phyloP scores from a whole-genome alignment of 2,888 invertebrate genomes.

The Amiota mariae region DNA sequence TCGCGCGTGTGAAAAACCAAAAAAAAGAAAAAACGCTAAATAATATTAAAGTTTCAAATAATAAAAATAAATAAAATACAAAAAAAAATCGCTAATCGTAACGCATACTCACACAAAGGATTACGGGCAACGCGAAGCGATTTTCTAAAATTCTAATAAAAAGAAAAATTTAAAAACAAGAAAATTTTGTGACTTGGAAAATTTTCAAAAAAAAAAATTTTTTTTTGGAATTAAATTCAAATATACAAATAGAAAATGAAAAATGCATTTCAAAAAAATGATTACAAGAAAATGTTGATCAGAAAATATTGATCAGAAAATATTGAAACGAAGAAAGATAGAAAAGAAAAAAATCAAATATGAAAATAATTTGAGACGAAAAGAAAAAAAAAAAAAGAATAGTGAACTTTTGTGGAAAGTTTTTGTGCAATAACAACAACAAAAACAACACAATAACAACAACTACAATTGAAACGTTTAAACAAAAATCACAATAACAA shows the following conservation, averaged over 20 bases:
- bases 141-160: conserved; percentile 34
- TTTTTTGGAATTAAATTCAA: neutral
- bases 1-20: conserved; percentile 33
- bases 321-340: conserved; percentile 12
- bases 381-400: neutral
- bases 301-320: conserved; percentile 12
- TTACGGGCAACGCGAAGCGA: conserved; percentile 53
- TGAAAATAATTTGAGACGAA: neutral
- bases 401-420: conserved; percentile 17
- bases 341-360: conserved; percentile 12
- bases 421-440: conserved; percentile 1
- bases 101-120: conserved; percentile 47
- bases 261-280: neutral
- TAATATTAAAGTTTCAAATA: conserved; percentile 28
- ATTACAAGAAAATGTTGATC: conserved; percentile 18
- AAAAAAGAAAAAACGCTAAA: conserved; percentile 10
- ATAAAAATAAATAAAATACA: conserved; percentile 33
- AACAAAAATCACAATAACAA: neutral
- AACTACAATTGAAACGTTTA: conserved; percentile 10
- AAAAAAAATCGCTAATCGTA: conserved; percentile 47
- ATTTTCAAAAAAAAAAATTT: conserved; percentile 32
- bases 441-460: conserved; percentile 19
- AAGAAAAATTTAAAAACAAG: conserved; percentile 21
- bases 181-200: conserved; percentile 33
- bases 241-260: neutral